Evolutionary conservation across 2,113 vertebrate species (phyloP), one percentile per base, ranked within the genome.

Genomic region (Cephalopholis sonnerati): DNA sequence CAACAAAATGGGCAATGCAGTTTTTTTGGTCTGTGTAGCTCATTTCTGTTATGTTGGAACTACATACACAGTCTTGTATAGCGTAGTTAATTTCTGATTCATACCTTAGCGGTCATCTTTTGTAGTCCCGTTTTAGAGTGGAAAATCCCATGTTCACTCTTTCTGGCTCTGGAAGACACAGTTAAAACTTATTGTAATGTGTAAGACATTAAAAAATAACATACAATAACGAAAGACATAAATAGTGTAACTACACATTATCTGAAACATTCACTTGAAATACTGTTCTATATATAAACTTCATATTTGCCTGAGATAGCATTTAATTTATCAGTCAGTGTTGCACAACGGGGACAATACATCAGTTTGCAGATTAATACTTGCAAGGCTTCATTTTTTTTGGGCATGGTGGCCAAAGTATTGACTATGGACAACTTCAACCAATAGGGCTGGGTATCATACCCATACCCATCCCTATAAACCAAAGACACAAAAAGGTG

Each of bases 31-130:
- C 12, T 67, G 29, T 41, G 48, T 27, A 22, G 10, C 24, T 29
- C 0, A 24, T 55, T 72, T 80, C 11, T 39, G 44, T 57, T 57
- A 8, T 13, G 39, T 44, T 2, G n/a, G n/a, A 29, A 11, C 58
- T 32, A 32, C 27, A 39, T 25, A 17, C 7, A 32, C 58, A 51
- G 12, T 17, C 2, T 16, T 36, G 46, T 9, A 27, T 13, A 22
- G 41, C 25, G 29, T 18, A 27, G 25, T 22, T 24, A 2, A 53
- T 20, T 65, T 39, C 1, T 67, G 3, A 27, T 32, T 71, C 29
- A 4, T 91, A 98, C 97, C 97, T 98, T 98, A 70, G 95, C 88
- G 0, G 94, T 95, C 80, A 97, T 95, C 90, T 98, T 98, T 16
- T 97, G 96, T 77, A 96, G 89, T 61, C 96, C 97, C 73, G 95